Conservation (phyloP, 2,888 invertebrate genomes). For the Anthophora plumipes region DNA sequence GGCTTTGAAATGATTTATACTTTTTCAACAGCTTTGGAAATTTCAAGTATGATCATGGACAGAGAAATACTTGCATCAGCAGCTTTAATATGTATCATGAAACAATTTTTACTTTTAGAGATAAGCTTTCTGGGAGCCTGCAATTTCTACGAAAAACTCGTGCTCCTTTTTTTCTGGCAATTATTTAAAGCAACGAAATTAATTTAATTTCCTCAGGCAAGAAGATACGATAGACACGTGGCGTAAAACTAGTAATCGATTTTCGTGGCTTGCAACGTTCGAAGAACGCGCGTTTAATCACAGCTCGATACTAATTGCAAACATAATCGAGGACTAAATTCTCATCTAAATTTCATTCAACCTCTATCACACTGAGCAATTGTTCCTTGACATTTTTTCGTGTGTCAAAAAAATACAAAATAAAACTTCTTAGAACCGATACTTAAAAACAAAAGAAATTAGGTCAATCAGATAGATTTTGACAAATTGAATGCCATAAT, state of each 20-base stretch:
- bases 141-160: not conserved
- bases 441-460: too few species aligned
- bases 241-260: not conserved
- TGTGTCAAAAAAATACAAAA: too few species aligned
- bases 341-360: too few species aligned
- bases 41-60: not conserved
- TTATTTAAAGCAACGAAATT: not conserved
- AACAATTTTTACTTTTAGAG: not conserved
- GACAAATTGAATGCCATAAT: too few species aligned
- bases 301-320: too few species aligned
- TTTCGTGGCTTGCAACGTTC: not conserved
- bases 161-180: not conserved
- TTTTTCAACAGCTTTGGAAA: not conserved
- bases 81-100: not conserved
- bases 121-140: not conserved
- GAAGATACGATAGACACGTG: not conserved
- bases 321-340: too few species aligned
- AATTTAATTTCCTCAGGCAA: not conserved
- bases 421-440: too few species aligned
- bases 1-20: not conserved
- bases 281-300: not conserved
- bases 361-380: too few species aligned
- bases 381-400: too few species aligned
- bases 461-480: too few species aligned
- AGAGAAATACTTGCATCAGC: not conserved